phyloP scores from a whole-genome alignment of 2,113 vertebrate genomes.

The Sclerurus mexicanus region DNA sequence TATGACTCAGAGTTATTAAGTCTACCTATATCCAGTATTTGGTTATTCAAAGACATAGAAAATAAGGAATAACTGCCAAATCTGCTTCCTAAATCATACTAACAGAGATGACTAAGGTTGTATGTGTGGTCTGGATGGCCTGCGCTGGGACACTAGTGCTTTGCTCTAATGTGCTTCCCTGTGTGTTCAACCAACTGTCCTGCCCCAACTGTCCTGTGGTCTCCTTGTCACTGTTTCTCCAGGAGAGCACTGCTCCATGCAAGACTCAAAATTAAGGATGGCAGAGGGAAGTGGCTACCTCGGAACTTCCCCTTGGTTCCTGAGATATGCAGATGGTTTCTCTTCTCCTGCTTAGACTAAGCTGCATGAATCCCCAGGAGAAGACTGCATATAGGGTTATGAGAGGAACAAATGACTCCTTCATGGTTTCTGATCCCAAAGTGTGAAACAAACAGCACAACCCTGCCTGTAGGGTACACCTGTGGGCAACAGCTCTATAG shows the following conservation, averaged over 20 bases:
- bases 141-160: no score
- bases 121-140: not conserved
- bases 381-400: fast-evolving
- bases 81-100: not conserved
- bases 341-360: not conserved
- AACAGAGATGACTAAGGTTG: not conserved
- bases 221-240: not conserved
- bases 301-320: not conserved
- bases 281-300: not conserved
- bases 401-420: not conserved
- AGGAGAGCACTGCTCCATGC: not conserved
- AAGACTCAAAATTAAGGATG: not conserved
- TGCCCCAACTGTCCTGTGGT: not conserved
- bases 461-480: not conserved
- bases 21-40: not conserved
- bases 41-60: not conserved
- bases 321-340: not conserved
- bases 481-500: not conserved
- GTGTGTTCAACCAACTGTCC: not conserved
- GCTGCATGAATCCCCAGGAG: not conserved
- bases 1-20: not conserved
- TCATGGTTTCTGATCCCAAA: not conserved
- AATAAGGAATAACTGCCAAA: not conserved
- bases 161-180: not conserved
- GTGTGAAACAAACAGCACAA: not conserved